Percentiles rank a stretch among this genome's conserved stretches.
Evolutionary conservation across 2,888 invertebrate species (phyloP).

Genomic region (Ametastegia equiseti): DNA sequence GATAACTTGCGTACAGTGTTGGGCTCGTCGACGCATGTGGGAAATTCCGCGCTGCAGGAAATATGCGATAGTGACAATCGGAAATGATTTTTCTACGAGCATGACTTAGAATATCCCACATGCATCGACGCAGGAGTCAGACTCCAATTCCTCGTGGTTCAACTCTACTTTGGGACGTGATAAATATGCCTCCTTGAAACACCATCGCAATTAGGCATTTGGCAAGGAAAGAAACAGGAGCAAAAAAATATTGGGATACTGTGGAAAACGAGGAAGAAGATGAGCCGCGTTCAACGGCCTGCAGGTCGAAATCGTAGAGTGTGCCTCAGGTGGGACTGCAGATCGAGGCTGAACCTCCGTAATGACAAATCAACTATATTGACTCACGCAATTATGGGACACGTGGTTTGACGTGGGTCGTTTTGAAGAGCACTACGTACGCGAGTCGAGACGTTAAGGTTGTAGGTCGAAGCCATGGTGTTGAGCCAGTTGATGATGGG

Average conservation of each 20-base stretch:
- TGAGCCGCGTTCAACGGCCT: not conserved
- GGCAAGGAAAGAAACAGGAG: not conserved
- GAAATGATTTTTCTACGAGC: not conserved
- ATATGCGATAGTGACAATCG: too few species aligned
- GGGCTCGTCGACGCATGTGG: not conserved
- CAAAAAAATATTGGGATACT: too few species aligned
- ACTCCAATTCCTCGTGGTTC: not conserved
- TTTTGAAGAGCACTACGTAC: slow-evolving; percentile 51
- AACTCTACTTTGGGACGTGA: not conserved
- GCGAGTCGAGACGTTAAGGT: slow-evolving; percentile 55
- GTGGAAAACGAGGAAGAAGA: not conserved
- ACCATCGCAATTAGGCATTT: not conserved
- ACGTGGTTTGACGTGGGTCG: not conserved
- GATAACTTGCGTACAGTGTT: slow-evolving; percentile 6
- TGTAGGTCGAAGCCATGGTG: slow-evolving; percentile 57
- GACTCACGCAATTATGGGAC: not conserved
- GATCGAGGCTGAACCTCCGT: not conserved
- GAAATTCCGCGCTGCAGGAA: not conserved
- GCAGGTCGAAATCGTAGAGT: not conserved
- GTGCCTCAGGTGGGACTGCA: not conserved
- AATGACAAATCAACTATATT: not conserved
- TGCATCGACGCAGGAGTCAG: not conserved
- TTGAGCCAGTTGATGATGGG: slow-evolving; percentile 63
- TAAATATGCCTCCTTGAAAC: not conserved
- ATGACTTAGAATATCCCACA: not conserved